phyloP scores from a whole-genome alignment of 2,888 invertebrate genomes.

The Tineola bisselliella region DNA sequence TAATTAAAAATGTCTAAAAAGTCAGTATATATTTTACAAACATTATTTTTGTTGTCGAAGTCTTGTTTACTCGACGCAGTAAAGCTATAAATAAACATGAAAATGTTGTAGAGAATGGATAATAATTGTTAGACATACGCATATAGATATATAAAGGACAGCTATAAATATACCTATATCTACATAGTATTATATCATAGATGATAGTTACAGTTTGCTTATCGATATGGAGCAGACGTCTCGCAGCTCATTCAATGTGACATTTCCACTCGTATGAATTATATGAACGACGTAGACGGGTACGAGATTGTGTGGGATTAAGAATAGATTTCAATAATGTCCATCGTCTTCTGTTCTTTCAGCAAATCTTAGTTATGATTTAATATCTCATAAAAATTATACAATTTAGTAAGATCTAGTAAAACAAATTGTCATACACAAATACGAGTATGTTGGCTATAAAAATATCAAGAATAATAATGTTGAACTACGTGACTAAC shows the following conservation, averaged over 20 bases:
- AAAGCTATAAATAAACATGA: no score
- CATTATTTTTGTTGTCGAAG: no score
- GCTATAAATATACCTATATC: background rate
- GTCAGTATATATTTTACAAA: no score
- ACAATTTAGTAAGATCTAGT: no score
- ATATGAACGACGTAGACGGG: background rate
- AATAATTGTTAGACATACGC: no score
- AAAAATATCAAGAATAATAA: background rate
- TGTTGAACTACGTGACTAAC: background rate
- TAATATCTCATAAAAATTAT: no score
- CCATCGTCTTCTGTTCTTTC: background rate
- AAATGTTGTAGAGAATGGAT: no score
- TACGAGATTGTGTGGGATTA: constrained; percentile 7
- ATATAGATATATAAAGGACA: background rate
- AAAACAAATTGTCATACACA: no score
- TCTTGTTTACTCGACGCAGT: no score
- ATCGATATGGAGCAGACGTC: constrained; percentile 35
- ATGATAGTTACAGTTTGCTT: constrained; percentile 21
- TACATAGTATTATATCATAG: background rate
- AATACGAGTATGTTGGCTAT: no score
- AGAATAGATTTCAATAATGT: background rate
- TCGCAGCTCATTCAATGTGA: constrained; percentile 10
- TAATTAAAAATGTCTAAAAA: no score
- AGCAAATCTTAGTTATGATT: no score
- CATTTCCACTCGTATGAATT: constrained; percentile 11